A percentile compares a stretch with the other conserved stretches of the same genome.
phyloP scores from a whole-genome alignment of 1,140 invertebrate species.

The Lanistes nyassanus region DNA sequence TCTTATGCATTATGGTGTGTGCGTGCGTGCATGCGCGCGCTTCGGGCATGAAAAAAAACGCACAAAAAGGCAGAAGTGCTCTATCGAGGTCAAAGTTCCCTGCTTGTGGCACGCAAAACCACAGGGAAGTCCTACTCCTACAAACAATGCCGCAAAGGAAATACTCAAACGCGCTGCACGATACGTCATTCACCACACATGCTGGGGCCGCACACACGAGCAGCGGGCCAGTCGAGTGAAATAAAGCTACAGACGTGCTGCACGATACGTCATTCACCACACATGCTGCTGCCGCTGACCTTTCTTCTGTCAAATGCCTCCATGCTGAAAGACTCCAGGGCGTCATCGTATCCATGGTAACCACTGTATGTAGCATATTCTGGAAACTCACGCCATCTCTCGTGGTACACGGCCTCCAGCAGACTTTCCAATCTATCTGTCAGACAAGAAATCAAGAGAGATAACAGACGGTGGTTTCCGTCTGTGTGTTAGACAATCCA shows the following conservation, averaged over 20 bases:
- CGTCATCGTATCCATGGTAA: slow-evolving; percentile 39
- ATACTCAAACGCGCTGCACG: too few relatives aligned
- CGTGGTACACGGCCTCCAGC: slow-evolving; percentile 31
- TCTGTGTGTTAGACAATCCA: neutral
- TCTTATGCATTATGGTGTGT: too few relatives aligned
- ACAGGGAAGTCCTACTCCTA: too few relatives aligned
- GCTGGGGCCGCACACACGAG: neutral
- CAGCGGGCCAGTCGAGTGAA: too few relatives aligned
- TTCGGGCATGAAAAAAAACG: too few relatives aligned
- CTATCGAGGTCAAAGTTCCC: too few relatives aligned
- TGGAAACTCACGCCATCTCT: slow-evolving; percentile 37
- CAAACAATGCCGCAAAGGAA: too few relatives aligned
- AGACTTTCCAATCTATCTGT: slow-evolving; percentile 20
- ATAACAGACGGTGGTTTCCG: neutral
- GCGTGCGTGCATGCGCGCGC: too few relatives aligned
- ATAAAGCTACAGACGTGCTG: too few relatives aligned
- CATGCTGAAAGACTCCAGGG: slow-evolving; percentile 40
- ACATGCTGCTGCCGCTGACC: slow-evolving; percentile 15
- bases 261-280: neutral
- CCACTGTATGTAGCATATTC: slow-evolving; percentile 44
- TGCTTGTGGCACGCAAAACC: too few relatives aligned
- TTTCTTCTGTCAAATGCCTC: slow-evolving; percentile 42
- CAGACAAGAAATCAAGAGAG: slow-evolving; percentile 1
- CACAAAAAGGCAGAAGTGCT: too few relatives aligned
- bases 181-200: neutral